Evolutionary conservation across 1,140 invertebrate genomes (phyloP).

Genomic region (Camponotus floridanus): DNA sequence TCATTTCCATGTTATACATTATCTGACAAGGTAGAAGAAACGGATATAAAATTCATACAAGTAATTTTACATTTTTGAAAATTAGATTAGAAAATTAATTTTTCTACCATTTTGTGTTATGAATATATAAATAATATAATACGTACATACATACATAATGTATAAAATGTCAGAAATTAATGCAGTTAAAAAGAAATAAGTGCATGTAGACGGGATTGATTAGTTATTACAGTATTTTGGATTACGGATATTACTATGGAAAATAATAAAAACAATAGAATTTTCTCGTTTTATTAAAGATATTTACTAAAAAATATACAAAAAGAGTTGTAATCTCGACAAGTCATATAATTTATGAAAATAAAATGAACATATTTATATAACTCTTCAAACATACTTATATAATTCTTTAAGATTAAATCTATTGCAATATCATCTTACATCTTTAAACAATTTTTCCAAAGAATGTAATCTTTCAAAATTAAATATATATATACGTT

Average conservation of each 20-base stretch:
- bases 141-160: background rate
- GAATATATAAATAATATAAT: conserved; percentile 26
- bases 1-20: background rate
- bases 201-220: background rate
- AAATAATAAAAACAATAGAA: background rate
- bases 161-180: background rate
- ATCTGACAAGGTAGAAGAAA: background rate
- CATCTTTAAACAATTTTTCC: background rate
- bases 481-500: background rate
- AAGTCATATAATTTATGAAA: background rate
- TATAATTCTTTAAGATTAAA: conserved; percentile 19
- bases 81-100: background rate
- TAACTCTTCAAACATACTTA: background rate
- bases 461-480: background rate
- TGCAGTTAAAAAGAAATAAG: background rate
- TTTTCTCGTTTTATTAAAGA: conserved; percentile 6
- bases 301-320: conserved; percentile 12
- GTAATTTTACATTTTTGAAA: background rate
- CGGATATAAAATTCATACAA: background rate
- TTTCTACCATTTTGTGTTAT: conserved; percentile 13
- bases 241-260: background rate
- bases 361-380: background rate
- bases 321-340: conserved; percentile 12
- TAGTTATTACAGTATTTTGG: conserved; percentile 30
- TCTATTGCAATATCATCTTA: background rate